Evolutionary conservation across 2,797 vertebrate species (phyloP).

Genomic region (Phyllotis vaccarum): DNA sequence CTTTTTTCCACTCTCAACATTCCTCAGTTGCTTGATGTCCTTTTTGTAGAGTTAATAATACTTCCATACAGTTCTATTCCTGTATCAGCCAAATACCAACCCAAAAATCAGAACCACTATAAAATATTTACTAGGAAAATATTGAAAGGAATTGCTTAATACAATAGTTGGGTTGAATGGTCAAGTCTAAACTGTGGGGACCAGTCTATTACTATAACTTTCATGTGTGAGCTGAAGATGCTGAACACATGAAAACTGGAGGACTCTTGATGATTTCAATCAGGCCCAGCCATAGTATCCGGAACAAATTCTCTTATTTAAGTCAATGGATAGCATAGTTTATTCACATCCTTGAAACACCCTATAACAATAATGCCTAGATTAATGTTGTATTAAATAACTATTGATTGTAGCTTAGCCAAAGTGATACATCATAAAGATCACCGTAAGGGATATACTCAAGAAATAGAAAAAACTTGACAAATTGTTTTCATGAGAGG

Average conservation of each 20-base stretch:
- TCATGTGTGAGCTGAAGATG: background rate
- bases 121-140: background rate
- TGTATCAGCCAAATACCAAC: background rate
- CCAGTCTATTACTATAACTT: background rate
- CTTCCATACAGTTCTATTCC: too few relatives aligned
- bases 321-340: background rate
- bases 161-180: background rate
- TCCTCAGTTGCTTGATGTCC: background rate
- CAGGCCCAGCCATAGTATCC: background rate
- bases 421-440: background rate
- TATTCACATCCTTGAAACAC: background rate
- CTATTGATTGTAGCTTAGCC: background rate
- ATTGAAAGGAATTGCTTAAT: background rate
- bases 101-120: background rate
- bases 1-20: background rate
- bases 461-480: background rate
- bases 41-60: background rate
- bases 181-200: background rate
- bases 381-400: constrained; percentile 13
- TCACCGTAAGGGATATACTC: background rate
- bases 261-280: background rate
- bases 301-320: constrained; percentile 4
- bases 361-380: background rate
- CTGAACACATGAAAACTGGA: background rate
- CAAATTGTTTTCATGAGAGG: background rate